These are phyloP conservation scores for Platysternon megacephalum DNA, from an alignment of 2,113 vertebrate genomes.

Conservation along the genomic window DNA sequence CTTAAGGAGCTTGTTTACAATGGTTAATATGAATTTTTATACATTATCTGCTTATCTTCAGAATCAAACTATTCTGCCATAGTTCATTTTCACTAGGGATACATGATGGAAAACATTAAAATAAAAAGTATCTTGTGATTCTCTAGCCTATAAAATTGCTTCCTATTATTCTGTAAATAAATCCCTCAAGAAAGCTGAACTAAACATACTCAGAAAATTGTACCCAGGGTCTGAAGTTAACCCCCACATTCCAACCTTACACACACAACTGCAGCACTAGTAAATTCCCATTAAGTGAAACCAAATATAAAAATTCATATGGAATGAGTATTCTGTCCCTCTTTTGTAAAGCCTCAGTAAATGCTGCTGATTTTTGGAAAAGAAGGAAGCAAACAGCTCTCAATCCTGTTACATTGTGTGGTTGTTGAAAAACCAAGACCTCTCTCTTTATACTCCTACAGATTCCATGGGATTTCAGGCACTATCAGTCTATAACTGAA, in stretches of 20 bases:
- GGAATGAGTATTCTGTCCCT: not conserved
- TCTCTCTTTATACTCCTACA: not conserved
- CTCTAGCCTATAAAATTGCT: not conserved
- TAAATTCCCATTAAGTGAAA: not conserved
- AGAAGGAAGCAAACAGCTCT: not conserved
- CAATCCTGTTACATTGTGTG: no score
- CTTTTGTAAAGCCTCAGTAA: not conserved
- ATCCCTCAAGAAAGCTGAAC: not conserved
- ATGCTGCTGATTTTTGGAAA: no score
- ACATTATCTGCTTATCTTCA: not conserved
- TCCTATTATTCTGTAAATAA: not conserved
- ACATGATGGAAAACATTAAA: not conserved
- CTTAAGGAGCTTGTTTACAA: not conserved
- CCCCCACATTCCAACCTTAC: no score
- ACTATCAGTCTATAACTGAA: not conserved
- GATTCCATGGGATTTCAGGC: not conserved
- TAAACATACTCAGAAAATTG: not conserved
- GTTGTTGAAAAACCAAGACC: not conserved
- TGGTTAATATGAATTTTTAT: not conserved
- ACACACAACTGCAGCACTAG: not conserved
- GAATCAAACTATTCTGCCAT: not conserved
- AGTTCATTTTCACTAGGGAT: not conserved
- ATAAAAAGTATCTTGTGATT: not conserved
- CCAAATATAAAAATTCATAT: not conserved
- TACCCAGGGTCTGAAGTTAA: no score